phyloP scores from a whole-genome alignment of 2,113 vertebrate genomes.

The Antennarius striatus region DNA sequence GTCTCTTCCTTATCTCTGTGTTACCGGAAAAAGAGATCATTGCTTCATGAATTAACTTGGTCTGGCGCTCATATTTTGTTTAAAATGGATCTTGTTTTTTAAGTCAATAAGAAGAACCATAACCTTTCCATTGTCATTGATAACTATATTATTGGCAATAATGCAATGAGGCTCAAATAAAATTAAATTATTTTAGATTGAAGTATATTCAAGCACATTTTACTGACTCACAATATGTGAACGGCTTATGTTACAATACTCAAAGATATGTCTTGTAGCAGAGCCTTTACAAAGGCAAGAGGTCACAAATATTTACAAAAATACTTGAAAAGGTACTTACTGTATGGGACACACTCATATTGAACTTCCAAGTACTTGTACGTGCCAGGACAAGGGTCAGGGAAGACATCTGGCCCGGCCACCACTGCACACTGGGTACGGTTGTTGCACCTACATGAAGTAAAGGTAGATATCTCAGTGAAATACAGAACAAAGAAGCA shows the following conservation, averaged over 20 bases:
- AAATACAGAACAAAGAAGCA: background rate
- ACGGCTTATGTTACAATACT: too few relatives aligned
- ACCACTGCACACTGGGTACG: constrained; percentile 89
- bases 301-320: too few relatives aligned
- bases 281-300: background rate
- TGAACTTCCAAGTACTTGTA: constrained; percentile 97
- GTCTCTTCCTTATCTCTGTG: constrained; percentile 31
- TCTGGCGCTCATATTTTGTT: background rate
- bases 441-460: constrained; percentile 81
- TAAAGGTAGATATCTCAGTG: constrained; percentile 6
- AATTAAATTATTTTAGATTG: background rate
- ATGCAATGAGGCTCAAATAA: background rate
- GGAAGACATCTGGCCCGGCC: constrained; percentile 96
- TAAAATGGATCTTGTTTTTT: background rate
- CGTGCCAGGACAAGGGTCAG: constrained; percentile 95
- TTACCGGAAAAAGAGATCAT: constrained; percentile 28
- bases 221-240: background rate
- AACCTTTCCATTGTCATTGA: background rate
- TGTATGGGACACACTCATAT: constrained; percentile 83
- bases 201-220: background rate
- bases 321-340: constrained; percentile 54
- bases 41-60: constrained; percentile 11
- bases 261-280: too few relatives aligned
- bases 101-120: background rate
- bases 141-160: background rate